Conservation (phyloP, 2,888 invertebrate species). For the Entomobrya multifasciata region DNA sequence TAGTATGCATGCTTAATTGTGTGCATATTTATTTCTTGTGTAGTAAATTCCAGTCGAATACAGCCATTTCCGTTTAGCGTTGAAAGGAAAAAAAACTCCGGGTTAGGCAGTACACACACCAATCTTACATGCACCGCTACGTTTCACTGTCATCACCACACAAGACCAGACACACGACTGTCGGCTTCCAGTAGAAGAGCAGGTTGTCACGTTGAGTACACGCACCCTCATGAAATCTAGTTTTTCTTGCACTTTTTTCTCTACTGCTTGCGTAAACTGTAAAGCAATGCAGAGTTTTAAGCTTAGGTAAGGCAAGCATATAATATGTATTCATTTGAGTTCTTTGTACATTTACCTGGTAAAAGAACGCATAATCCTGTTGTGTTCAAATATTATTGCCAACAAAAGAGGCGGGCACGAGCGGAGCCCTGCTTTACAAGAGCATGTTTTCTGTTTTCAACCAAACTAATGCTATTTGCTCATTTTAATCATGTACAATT, state of each 20-base stretch:
- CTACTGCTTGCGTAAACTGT: not conserved
- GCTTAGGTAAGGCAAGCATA: no score
- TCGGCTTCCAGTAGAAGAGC: conserved; percentile 34
- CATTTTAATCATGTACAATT: no score
- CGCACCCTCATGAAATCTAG: conserved; percentile 15
- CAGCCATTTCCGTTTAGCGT: no score
- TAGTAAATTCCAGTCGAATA: no score
- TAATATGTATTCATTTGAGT: no score
- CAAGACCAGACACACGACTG: conserved; percentile 44
- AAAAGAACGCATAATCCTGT: not conserved
- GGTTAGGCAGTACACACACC: conserved; percentile 13
- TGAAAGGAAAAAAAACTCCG: conserved; percentile 20
- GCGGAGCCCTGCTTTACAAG: conserved; percentile 14
- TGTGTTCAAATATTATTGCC: no score
- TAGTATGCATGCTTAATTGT: no score
- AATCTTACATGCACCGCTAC: conserved; percentile 50
- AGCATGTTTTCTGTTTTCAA: conserved; percentile 17
- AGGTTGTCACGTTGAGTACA: conserved; percentile 65
- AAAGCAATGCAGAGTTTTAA: no score
- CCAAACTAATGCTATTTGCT: no score
- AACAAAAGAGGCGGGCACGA: conserved; percentile 49
- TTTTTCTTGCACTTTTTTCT: conserved; percentile 9
- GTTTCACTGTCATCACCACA: conserved; percentile 3
- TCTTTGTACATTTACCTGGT: no score
- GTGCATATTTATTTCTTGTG: no score